A percentile compares a stretch with the other conserved stretches of the same genome.
Evolutionary conservation across 2,113 vertebrate genomes (phyloP).

Genomic region (Apaloderma vittatum): DNA sequence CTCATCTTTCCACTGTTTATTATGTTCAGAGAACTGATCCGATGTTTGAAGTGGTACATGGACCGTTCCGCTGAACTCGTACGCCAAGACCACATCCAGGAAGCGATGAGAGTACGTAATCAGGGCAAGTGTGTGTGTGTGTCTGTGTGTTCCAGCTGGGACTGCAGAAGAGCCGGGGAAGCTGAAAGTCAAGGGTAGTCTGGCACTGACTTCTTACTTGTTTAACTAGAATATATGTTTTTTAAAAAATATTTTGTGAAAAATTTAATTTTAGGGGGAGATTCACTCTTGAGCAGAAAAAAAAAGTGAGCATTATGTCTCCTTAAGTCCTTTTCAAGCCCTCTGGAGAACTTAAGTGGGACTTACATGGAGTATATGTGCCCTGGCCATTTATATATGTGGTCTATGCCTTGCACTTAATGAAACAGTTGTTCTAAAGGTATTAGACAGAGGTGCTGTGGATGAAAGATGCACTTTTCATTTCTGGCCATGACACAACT

Average conservation of each 20-base stretch:
- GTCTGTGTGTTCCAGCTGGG: not conserved
- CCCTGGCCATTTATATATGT: not conserved
- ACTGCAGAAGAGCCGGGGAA: not conserved
- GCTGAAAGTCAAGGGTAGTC: not conserved
- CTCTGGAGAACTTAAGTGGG: not conserved
- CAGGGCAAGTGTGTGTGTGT: too few relatives aligned
- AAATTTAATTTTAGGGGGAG: not conserved
- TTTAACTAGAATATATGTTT: not conserved
- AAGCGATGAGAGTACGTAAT: slow-evolving; percentile 92
- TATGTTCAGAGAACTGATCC: slow-evolving; percentile 90
- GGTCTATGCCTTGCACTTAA: not conserved
- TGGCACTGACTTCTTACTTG: not conserved
- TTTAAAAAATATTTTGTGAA: not conserved
- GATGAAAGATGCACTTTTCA: not conserved
- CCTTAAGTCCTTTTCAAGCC: not conserved
- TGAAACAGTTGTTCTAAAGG: not conserved
- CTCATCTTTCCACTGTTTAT: slow-evolving; percentile 9
- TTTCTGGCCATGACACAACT: not conserved
- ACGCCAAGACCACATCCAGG: slow-evolving; percentile 96
- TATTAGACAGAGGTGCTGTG: not conserved
- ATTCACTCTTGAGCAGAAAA: not conserved
- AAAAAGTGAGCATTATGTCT: not conserved
- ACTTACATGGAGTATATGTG: not conserved
- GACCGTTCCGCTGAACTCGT: slow-evolving; percentile 95
- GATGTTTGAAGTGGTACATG: slow-evolving; percentile 98